Percentiles rank a stretch among this genome's conserved stretches.
These are phyloP conservation scores for Manis crassicaudata DNA, from an alignment of 2,797 vertebrate genomes.

Conservation along the genomic window DNA sequence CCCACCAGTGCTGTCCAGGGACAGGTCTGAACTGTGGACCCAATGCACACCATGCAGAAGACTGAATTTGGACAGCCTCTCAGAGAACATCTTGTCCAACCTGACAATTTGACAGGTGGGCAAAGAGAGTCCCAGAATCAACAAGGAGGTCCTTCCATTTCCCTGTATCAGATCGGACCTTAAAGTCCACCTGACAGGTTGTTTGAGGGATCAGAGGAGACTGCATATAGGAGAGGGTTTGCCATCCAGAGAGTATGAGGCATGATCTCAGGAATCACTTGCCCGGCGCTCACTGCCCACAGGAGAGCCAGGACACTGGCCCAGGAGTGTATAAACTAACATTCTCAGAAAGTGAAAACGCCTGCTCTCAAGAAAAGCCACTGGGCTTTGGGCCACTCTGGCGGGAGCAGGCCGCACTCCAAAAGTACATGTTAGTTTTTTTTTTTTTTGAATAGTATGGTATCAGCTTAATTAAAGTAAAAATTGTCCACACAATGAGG, in stretches of 20 bases:
- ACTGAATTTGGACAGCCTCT: background rate
- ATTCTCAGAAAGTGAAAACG: background rate
- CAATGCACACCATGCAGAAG: fast-evolving
- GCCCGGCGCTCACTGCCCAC: background rate
- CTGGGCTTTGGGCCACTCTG: background rate
- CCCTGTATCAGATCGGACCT: background rate
- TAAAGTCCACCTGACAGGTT: background rate
- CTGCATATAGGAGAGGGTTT: fast-evolving
- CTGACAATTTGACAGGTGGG: background rate
- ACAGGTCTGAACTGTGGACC: too few species aligned
- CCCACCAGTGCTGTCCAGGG: background rate
- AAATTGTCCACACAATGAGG: too few species aligned
- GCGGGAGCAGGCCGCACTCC: background rate
- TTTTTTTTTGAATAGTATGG: too few species aligned
- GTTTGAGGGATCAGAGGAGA: background rate
- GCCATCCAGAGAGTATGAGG: background rate
- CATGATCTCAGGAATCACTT: background rate
- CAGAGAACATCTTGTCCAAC: background rate
- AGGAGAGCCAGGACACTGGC: background rate
- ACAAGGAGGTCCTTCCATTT: background rate
- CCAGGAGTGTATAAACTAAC: background rate
- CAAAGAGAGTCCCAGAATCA: background rate
- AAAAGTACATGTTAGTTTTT: fast-evolving
- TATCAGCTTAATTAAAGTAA: too few species aligned
- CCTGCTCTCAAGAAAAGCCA: background rate